Evolutionary conservation across 1,140 invertebrate genomes (phyloP), one percentile per base, ranked within the genome.

Genomic region (Probaryconus sp.): DNA sequence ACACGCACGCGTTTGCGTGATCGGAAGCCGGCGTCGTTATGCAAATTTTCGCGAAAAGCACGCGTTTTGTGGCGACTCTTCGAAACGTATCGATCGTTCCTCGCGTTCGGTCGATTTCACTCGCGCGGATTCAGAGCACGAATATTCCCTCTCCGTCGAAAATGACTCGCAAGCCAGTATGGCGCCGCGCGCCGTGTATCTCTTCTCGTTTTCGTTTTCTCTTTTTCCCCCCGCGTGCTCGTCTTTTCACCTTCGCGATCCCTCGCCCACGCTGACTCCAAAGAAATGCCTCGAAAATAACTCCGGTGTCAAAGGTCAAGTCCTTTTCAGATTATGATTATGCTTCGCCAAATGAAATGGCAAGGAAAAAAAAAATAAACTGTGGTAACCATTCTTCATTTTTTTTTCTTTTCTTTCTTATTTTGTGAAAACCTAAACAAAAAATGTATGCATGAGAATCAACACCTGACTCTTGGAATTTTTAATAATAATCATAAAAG

Each of bases 141-240:
- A 47, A 69, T 65, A 21, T n/a, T 21, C 38, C 43, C 40, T 64
- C 50, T 13, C 31, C 45, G 30, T 43, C 51, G 72, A 76, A 79
- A 82, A 81, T 72, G 69, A 71, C 70, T 64, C 43, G 76, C 50
- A 70, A 81, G 78, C 75, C 78, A 78, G 79, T 79, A 81, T 80
- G 80, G 82, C 82, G 82, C 77, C 79, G 80, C 51, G 30, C 21
- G 60, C 14, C 48, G 50, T 37, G 61, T 26, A 17, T 24, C 55
- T 26, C 56, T 74, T 71, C 64, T 71, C 58, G 45, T 70, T 63
- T 35, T 65, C 71, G 35, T 68, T 65, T 71, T 47, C 63, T 75
- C 75, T 31, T 48, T 45, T 64, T 38, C 38, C 60, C 45, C 50
- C 6, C 42, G 40, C 65, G 30, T 38, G 16, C 24, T 17, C 69